phyloP scores from a whole-genome alignment of 2,113 vertebrate species.

The Myiozetetes cayanensis region DNA sequence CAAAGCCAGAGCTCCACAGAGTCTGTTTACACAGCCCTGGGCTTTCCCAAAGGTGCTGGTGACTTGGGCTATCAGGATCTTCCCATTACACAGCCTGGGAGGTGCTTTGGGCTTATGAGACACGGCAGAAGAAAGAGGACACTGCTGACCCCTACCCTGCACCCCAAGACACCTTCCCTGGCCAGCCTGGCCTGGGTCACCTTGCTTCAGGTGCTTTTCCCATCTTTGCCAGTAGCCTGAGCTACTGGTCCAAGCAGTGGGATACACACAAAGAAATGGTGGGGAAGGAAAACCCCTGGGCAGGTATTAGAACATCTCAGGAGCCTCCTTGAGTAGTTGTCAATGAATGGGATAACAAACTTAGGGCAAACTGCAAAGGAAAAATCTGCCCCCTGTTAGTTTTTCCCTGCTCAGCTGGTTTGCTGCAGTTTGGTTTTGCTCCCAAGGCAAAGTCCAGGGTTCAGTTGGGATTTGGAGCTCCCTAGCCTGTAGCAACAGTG shows the following conservation, averaged over 20 bases:
- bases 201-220: not conserved
- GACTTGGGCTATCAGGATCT: not conserved
- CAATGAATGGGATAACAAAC: not conserved
- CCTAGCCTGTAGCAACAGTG: not conserved
- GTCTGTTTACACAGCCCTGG: not conserved
- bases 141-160: not conserved
- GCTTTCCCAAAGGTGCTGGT: not conserved
- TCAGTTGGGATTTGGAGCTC: not conserved
- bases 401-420: not conserved
- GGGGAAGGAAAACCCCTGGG: not conserved
- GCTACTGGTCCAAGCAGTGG: not conserved
- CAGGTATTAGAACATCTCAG: not conserved
- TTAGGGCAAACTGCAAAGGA: not conserved
- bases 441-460: fast-evolving
- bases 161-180: not conserved
- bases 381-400: not conserved
- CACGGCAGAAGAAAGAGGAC: not conserved
- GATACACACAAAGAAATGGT: not conserved
- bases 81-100: not conserved
- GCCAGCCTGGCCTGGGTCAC: not conserved
- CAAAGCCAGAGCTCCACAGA: not conserved
- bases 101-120: not conserved
- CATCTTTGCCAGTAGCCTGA: not conserved
- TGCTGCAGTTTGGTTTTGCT: not conserved
- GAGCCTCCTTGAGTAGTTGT: not conserved